These are phyloP conservation scores for Dendrolimus kikuchii DNA, from an alignment of 1,140 invertebrate genomes.

Conservation along the genomic window DNA sequence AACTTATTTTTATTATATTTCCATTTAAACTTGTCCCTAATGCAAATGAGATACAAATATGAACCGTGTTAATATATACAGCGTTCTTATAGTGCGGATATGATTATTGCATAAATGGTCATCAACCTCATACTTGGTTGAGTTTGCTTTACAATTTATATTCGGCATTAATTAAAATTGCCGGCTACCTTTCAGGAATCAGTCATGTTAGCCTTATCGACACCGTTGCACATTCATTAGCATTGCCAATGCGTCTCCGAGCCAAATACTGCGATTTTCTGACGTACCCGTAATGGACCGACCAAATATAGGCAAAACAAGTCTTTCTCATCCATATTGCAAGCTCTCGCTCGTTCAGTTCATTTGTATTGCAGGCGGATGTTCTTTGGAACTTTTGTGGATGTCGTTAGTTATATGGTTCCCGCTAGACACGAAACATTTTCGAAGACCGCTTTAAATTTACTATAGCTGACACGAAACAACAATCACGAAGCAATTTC, in stretches of 20 bases:
- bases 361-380: slow-evolving; percentile 37
- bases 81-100: no score
- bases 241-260: slow-evolving; percentile 15
- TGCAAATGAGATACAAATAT: no score
- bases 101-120: no score
- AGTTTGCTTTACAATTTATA: no score
- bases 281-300: slow-evolving; percentile 5
- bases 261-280: slow-evolving; percentile 13
- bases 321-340: slow-evolving; percentile 28
- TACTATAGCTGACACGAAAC: no score
- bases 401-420: background rate
- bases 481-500: no score
- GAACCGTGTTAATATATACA: no score
- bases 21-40: no score
- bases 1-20: no score
- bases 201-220: slow-evolving; percentile 23
- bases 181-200: slow-evolving; percentile 7
- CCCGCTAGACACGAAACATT: background rate
- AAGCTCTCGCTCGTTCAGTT: slow-evolving; percentile 26
- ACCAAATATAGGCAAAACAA: slow-evolving; percentile 29
- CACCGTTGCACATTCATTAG: slow-evolving; percentile 24
- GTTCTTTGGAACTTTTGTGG: slow-evolving; percentile 14
- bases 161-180: background rate
- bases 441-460: no score
- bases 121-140: no score